A percentile compares a stretch with the other conserved stretches of the same genome.
These are phyloP conservation scores for Entomobrya proxima DNA, from an alignment of 2,888 invertebrate species.

Conservation along the genomic window DNA sequence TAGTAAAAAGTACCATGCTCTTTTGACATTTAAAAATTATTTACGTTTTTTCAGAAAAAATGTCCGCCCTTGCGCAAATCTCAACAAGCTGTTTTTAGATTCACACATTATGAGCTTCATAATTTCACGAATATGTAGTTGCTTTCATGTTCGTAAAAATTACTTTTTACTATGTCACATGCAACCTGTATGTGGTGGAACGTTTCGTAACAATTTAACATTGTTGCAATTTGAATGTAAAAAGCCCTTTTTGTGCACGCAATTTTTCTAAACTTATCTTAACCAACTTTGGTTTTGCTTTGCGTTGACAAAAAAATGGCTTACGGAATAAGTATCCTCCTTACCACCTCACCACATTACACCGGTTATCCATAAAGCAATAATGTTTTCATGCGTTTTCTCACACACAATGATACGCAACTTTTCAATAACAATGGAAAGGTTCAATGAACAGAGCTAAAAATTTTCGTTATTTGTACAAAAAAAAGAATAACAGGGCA, in stretches of 20 bases:
- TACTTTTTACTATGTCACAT: not conserved
- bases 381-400: not conserved
- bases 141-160: not conserved
- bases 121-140: not conserved
- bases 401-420: constrained; percentile 3
- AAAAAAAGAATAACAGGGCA: not conserved
- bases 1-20: not conserved
- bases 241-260: not conserved
- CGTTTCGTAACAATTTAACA: constrained; percentile 6
- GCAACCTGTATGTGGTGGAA: not conserved
- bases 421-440: not conserved
- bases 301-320: not conserved
- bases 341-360: not conserved
- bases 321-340: not conserved
- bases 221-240: constrained; percentile 1
- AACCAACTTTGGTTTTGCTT: constrained; percentile 13
- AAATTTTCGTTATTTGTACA: not conserved
- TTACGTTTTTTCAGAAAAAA: not conserved
- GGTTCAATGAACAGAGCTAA: not conserved
- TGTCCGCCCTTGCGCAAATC: constrained; percentile 37
- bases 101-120: not conserved
- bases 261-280: constrained; percentile 2
- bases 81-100: constrained; percentile 35
- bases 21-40: not conserved
- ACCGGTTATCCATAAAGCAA: constrained; percentile 9